A percentile compares a stretch with the other conserved stretches of the same genome.
These are phyloP conservation scores for Takifugu ocellatus DNA, from an alignment of 2,797 vertebrate species.

Conservation along the genomic window DNA sequence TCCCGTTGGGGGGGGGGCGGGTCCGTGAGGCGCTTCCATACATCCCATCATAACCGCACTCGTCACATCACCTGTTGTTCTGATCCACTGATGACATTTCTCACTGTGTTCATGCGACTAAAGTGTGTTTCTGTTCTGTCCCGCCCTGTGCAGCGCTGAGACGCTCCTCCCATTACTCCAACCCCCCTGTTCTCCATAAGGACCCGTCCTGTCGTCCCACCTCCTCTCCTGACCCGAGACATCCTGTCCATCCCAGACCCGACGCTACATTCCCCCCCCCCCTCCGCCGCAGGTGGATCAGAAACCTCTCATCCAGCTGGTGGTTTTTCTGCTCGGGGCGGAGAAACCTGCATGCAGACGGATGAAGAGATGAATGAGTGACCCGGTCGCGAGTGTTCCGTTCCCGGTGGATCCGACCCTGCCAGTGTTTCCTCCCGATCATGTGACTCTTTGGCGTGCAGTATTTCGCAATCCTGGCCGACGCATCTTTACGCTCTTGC, in stretches of 20 bases:
- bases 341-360: constrained; percentile 67
- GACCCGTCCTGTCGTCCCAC: constrained; percentile 68
- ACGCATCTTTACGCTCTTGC: constrained; percentile 21
- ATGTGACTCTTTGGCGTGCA: constrained; percentile 29
- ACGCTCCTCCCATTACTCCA: constrained; percentile 65
- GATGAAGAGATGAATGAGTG: constrained; percentile 37
- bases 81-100: constrained; percentile 24
- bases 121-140: constrained; percentile 59
- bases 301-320: constrained; percentile 48
- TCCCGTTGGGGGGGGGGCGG: too few species aligned
- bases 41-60: constrained; percentile 5
- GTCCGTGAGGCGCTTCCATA: too few species aligned
- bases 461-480: constrained; percentile 16
- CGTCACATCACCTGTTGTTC: constrained; percentile 24
- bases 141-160: constrained; percentile 78
- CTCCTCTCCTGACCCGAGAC: constrained; percentile 60
- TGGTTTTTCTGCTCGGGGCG: constrained; percentile 46
- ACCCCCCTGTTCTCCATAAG: constrained; percentile 68
- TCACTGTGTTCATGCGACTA: constrained; percentile 36
- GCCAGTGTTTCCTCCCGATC: constrained; percentile 58
- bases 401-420: constrained; percentile 36
- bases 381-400: constrained; percentile 51
- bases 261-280: constrained; percentile 60
- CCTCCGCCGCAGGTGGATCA: constrained; percentile 43
- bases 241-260: constrained; percentile 70